Evolutionary conservation across 2,113 vertebrate species (phyloP).

Genomic region (Oriolus oriolus): DNA sequence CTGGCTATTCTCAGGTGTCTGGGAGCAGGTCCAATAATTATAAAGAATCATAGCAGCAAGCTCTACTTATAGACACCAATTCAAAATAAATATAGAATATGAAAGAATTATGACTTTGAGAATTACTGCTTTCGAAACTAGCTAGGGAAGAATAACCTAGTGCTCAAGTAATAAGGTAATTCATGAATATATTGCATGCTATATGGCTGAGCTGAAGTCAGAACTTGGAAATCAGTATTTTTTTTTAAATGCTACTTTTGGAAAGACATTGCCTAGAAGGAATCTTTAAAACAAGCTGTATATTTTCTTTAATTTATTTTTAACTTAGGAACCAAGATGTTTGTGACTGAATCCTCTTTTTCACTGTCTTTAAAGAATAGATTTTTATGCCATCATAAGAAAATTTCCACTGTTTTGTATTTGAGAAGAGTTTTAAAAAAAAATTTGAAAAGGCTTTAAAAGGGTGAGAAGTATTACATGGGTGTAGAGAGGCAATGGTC

Average conservation of each 20-base stretch:
- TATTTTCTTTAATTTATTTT: background rate
- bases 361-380: background rate
- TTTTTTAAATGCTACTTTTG: background rate
- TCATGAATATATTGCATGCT: background rate
- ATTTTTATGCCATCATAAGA: background rate
- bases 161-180: background rate
- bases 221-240: background rate
- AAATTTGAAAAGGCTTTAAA: background rate
- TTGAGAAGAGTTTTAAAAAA: background rate
- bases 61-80: background rate
- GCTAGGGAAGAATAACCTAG: background rate
- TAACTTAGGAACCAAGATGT: background rate
- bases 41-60: background rate
- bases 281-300: background rate
- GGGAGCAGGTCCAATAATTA: background rate
- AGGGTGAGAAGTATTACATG: background rate
- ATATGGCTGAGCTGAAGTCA: background rate
- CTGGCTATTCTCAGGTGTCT: background rate
- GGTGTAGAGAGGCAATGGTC: background rate
- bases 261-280: background rate
- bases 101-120: background rate
- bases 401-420: background rate
- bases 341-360: background rate
- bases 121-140: background rate
- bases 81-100: background rate